These are phyloP conservation scores for Delphinapterus leucas DNA, from an alignment of 2,113 vertebrate genomes.

Conservation along the genomic window DNA sequence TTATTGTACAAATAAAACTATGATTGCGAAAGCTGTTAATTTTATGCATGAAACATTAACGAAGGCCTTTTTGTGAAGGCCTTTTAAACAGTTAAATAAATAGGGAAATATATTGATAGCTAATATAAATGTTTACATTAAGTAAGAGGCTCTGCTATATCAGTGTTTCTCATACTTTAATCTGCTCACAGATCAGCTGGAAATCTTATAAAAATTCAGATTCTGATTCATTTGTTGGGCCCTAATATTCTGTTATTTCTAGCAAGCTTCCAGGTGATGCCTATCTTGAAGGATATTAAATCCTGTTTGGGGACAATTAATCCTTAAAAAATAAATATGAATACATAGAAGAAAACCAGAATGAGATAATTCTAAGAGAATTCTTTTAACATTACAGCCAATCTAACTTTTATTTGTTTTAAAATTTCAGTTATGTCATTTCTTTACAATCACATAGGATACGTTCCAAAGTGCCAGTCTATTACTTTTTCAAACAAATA, in stretches of 20 bases:
- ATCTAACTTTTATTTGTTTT: neutral
- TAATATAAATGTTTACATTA: conserved; percentile 61
- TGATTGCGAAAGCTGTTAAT: conserved; percentile 48
- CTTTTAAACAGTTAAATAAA: conserved; percentile 40
- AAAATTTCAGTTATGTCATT: neutral
- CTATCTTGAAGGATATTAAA: neutral
- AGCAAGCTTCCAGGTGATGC: neutral
- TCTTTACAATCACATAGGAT: neutral
- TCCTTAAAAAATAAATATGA: neutral
- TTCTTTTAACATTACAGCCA: neutral
- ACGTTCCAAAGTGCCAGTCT: neutral
- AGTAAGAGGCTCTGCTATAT: neutral
- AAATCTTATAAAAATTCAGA: neutral
- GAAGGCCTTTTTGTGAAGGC: conserved; percentile 8
- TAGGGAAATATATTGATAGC: conserved; percentile 37
- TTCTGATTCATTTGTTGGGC: neutral
- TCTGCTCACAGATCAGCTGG: neutral
- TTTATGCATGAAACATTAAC: conserved; percentile 34
- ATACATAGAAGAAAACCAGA: neutral
- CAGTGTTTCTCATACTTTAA: neutral
- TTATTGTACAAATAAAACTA: conserved; percentile 33
- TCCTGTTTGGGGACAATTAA: neutral
- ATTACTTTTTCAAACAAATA: neutral
- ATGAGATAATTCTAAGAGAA: neutral
- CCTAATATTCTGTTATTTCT: neutral